These are phyloP conservation scores for Macrostomum lignano DNA, from an alignment of 1,140 invertebrate species.

Conservation along the genomic window DNA sequence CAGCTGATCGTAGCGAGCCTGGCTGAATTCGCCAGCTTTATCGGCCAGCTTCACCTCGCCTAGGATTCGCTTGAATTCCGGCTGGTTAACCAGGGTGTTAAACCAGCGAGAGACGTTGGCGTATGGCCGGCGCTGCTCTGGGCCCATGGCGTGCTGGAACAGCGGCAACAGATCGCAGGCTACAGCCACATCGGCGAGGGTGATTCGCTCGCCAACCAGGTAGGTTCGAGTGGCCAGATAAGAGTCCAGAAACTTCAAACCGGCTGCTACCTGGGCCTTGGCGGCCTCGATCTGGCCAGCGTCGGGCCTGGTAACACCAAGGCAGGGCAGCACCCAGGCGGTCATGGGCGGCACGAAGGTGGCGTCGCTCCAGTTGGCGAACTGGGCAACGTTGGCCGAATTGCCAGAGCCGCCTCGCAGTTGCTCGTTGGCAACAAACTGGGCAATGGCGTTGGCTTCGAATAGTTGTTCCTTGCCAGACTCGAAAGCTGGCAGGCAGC, in stretches of 20 bases:
- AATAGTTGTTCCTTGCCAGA: background rate
- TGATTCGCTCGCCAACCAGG: slow-evolving; percentile 68
- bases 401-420: slow-evolving; percentile 2
- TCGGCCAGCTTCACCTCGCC: slow-evolving; percentile 47
- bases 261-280: slow-evolving; percentile 51
- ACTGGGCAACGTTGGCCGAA: slow-evolving; percentile 40
- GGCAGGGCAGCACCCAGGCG: slow-evolving; percentile 72
- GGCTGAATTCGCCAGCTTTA: slow-evolving; percentile 44
- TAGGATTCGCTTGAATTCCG: slow-evolving; percentile 49
- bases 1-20: no score
- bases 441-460: slow-evolving; percentile 4
- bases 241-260: slow-evolving; percentile 45
- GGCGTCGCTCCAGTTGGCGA: slow-evolving; percentile 58
- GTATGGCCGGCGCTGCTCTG: slow-evolving; percentile 36
- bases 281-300: slow-evolving; percentile 42
- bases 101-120: slow-evolving; percentile 73
- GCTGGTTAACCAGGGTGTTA: slow-evolving; percentile 61
- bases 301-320: slow-evolving; percentile 66
- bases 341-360: slow-evolving; percentile 67
- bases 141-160: slow-evolving; percentile 47
- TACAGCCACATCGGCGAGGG: slow-evolving; percentile 73
- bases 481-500: slow-evolving; percentile 1
- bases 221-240: slow-evolving; percentile 58
- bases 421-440: slow-evolving; percentile 1
- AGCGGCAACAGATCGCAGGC: slow-evolving; percentile 54